Conservation (phyloP, 1,140 invertebrate genomes). For the Leptinotarsa lineolata region DNA sequence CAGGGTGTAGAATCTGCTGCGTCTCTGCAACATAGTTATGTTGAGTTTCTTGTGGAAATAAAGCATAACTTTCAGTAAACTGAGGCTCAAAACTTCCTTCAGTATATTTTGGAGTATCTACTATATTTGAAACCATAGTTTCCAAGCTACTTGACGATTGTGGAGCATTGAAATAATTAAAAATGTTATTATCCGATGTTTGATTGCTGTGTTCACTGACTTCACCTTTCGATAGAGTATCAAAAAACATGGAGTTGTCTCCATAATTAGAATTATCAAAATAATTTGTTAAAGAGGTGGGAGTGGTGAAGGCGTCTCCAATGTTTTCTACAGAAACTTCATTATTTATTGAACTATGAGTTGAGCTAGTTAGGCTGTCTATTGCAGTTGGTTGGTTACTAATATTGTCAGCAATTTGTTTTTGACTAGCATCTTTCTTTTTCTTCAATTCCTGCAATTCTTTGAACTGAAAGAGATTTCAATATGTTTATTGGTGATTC, state of each 20-base stretch:
- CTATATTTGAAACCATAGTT: constrained; percentile 37
- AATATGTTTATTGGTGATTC: too few species aligned
- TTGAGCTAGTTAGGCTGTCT: constrained; percentile 26
- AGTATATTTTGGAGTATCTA: constrained; percentile 26
- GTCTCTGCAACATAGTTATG: constrained; percentile 16
- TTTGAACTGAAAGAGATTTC: constrained; percentile 37
- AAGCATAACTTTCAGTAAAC: constrained; percentile 32
- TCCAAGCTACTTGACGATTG: constrained; percentile 11
- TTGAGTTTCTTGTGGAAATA: constrained; percentile 30
- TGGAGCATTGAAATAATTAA: constrained; percentile 29
- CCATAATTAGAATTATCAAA: constrained; percentile 13
- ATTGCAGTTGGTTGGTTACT: constrained; percentile 32
- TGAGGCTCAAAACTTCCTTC: constrained; percentile 25
- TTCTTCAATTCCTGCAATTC: constrained; percentile 40
- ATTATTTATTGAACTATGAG: constrained; percentile 25
- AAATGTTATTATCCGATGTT: constrained; percentile 30
- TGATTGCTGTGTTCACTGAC: neutral
- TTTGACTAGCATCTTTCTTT: constrained; percentile 28
- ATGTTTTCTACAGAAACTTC: neutral
- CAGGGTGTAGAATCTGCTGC: constrained; percentile 13
- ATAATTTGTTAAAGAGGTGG: constrained; percentile 25
- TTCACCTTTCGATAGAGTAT: constrained; percentile 22
- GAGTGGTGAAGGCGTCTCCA: neutral
- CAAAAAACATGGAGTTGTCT: constrained; percentile 34
- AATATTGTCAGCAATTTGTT: constrained; percentile 3